Conservation (phyloP, 2,888 invertebrate species). For the Hemicrepidius hirtus region DNA sequence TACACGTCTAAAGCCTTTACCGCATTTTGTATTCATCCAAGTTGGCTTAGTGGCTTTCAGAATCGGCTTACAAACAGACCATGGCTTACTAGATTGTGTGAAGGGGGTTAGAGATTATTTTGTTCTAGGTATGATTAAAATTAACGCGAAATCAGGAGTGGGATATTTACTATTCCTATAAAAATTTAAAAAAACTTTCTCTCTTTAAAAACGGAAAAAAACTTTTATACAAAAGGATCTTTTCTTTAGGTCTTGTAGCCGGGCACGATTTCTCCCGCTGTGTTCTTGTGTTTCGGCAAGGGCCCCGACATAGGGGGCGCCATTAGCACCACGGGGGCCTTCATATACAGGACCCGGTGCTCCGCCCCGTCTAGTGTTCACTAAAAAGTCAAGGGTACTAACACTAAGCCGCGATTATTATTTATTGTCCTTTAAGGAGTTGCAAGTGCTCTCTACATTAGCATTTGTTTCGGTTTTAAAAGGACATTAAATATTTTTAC, state of each 20-base stretch:
- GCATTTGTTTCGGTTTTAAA: not conserved
- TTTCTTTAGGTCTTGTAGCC: not conserved
- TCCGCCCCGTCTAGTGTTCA: constrained; percentile 65
- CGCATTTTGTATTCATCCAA: not conserved
- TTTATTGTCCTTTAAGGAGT: constrained; percentile 17
- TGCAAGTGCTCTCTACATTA: constrained; percentile 4
- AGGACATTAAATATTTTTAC: not conserved
- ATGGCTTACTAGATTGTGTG: constrained; percentile 15
- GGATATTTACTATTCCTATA: too few relatives aligned
- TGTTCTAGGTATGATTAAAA: constrained; percentile 36
- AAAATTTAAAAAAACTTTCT: too few relatives aligned
- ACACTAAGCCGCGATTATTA: constrained; percentile 27
- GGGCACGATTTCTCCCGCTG: constrained; percentile 56
- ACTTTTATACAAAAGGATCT: not conserved
- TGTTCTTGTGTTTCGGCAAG: constrained; percentile 66
- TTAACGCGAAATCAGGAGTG: too few relatives aligned
- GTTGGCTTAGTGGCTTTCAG: constrained; percentile 34
- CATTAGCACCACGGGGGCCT: constrained; percentile 66
- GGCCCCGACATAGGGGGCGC: constrained; percentile 67
- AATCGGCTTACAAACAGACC: constrained; percentile 39
- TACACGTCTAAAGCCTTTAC: not conserved
- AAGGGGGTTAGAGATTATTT: constrained; percentile 27
- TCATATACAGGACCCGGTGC: constrained; percentile 61
- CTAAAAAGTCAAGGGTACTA: constrained; percentile 44
- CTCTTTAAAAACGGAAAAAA: too few relatives aligned